Percentiles rank a stretch among this genome's conserved stretches.
Conservation (phyloP, 2,888 invertebrate species). For the Agrochola litura region DNA sequence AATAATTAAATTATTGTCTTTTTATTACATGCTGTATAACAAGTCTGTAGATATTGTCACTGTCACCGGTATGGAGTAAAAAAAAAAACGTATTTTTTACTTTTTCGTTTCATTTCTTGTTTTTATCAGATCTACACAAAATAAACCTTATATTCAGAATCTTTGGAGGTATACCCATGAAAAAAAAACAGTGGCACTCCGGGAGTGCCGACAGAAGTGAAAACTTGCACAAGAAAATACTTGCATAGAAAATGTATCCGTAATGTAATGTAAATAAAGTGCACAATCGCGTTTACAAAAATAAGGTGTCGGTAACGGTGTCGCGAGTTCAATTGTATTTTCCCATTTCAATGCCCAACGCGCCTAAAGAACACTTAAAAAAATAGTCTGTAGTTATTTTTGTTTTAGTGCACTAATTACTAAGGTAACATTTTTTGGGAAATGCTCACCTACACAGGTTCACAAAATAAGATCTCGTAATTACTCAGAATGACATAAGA, state of each 20-base stretch:
- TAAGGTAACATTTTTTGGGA: neutral
- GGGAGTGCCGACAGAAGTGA: too few relatives aligned
- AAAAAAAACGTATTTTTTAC: neutral
- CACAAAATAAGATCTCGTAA: neutral
- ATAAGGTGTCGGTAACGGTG: too few relatives aligned
- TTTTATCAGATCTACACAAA: neutral
- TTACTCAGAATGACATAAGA: neutral
- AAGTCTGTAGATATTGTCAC: too few relatives aligned
- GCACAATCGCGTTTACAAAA: too few relatives aligned
- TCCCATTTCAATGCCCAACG: too few relatives aligned
- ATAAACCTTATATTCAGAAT: neutral
- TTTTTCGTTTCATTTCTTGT: neutral
- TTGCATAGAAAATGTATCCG: too few relatives aligned
- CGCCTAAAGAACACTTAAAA: too few relatives aligned
- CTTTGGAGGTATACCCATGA: neutral
- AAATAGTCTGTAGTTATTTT: neutral
- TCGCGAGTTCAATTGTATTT: too few relatives aligned
- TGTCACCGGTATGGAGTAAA: neutral
- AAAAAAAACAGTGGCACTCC: too few relatives aligned
- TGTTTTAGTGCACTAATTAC: neutral
- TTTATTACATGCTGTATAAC: neutral
- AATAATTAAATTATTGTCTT: neutral
- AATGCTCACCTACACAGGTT: neutral
- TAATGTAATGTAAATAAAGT: too few relatives aligned
- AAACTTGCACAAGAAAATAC: too few relatives aligned